Evolutionary conservation across 2,888 invertebrate species (phyloP), one percentile per base, ranked within the genome.

Genomic region (Ophion ventricosus): DNA sequence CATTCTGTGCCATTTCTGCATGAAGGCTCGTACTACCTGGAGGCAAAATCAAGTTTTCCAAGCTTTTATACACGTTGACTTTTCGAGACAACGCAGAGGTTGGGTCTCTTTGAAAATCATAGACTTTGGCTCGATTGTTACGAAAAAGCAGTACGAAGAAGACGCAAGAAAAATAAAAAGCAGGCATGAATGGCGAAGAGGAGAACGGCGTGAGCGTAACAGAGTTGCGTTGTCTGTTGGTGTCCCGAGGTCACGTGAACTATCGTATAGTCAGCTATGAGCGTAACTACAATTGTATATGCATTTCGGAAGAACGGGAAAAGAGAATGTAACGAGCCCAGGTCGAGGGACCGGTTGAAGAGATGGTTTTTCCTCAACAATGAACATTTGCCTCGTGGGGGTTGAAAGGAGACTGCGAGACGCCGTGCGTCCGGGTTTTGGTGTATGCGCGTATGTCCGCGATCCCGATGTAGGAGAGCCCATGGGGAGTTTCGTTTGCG

Each of bases 361-460:
- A 87, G 87, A 88, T 89, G 90, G 88, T 84, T 90, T 90, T 89
- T 85, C 90, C 88, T 85, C 88, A 85, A 90, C 90, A 90, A 89
- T 88, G 80, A 76, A 76, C 74, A 72, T 25, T 25, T 67, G 56
- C 74, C 77, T 80, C 14, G 73, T 82, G 81, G 63, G 82, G 79
- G 77, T 85, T 81, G 84, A 85, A 81, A 59, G 69, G 61, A 85
- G 81, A 81, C 81, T 79, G 79, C 81, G 82, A 79, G 84, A 82
- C 79, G 82, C 82, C 80, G 59, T 56, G n/a, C n/a, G n/a, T 40
- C 20, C 49, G 29, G 20, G 29, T 73, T 49, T 73, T n/a, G n/a
- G 63, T 64, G 25, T 79, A 43, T 63, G 61, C 49, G 79, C 64
- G 64, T 77, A 25, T 64, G 25, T 72, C 35, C 10, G 29, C 61